Percentiles rank a stretch among this genome's conserved stretches.
Evolutionary conservation across 1,140 invertebrate genomes (phyloP).

Genomic region (Drosophila bocqueti): DNA sequence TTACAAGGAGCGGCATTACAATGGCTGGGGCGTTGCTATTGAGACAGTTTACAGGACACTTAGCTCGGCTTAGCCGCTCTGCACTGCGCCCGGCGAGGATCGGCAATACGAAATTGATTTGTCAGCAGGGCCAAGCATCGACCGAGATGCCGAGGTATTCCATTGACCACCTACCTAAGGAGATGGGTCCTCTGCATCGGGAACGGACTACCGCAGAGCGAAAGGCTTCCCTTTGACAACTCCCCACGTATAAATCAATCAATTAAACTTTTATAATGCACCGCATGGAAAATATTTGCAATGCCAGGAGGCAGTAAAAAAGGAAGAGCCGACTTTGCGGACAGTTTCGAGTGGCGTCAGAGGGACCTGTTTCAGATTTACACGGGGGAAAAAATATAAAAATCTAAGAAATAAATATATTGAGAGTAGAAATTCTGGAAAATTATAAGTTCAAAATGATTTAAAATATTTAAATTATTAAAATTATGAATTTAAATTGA

Average conservation of each 20-base stretch:
- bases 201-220: slow-evolving; percentile 51
- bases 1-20: slow-evolving; percentile 49
- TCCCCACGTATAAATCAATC: slow-evolving; percentile 76
- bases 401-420: too few relatives aligned
- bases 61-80: slow-evolving; percentile 56
- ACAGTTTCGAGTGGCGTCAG: slow-evolving; percentile 48
- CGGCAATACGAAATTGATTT: slow-evolving; percentile 68
- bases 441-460: too few relatives aligned
- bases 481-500: too few relatives aligned
- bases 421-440: too few relatives aligned
- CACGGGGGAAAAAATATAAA: background rate
- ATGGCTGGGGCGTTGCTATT: slow-evolving; percentile 73
- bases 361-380: slow-evolving; percentile 23
- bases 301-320: slow-evolving; percentile 27
- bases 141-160: slow-evolving; percentile 42
- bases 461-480: too few relatives aligned
- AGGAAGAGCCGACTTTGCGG: slow-evolving; percentile 2
- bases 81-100: slow-evolving; percentile 6
- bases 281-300: slow-evolving; percentile 71
- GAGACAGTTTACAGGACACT: slow-evolving; percentile 76
- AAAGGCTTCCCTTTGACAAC: slow-evolving; percentile 50
- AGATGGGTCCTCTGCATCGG: background rate
- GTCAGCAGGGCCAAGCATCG: slow-evolving; percentile 52
- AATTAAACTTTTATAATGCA: slow-evolving; percentile 80
- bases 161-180: slow-evolving; percentile 75